Evolutionary conservation across 1,140 invertebrate species (phyloP).

Genomic region (Eurytemora carolleeae): DNA sequence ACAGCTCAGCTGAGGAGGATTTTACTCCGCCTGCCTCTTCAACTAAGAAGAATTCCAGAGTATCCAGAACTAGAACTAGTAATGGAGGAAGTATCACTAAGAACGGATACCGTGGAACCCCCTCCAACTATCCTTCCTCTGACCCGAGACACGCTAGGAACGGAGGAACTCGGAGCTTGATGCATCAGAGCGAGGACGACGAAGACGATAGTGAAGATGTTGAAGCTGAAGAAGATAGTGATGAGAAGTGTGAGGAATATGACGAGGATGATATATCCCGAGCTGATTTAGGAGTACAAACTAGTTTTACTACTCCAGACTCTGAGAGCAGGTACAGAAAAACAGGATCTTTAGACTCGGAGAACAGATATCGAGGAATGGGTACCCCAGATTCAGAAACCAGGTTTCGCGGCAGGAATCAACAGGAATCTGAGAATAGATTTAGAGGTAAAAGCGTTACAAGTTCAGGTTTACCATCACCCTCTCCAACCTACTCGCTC

Average conservation of each 20-base stretch:
- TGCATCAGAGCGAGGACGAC: background rate
- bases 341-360: no score
- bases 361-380: no score
- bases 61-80: no score
- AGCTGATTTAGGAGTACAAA: slow-evolving; percentile 9
- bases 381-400: no score
- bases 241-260: slow-evolving; percentile 11
- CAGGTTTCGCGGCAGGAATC: no score
- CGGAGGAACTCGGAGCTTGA: background rate
- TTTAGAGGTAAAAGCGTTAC: no score
- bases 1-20: slow-evolving; percentile 14
- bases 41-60: background rate
- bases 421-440: no score
- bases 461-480: no score
- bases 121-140: background rate
- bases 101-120: background rate
- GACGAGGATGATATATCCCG: background rate
- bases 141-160: background rate
- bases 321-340: no score
- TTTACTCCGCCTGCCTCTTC: background rate
- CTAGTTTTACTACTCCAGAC: no score
- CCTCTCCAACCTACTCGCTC: no score
- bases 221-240: slow-evolving; percentile 2
- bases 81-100: background rate
- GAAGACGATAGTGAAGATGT: background rate